Evolutionary conservation across 64 coral and sea anemone genomes (phyloP).

Genomic region (Pachyseris speciosa): DNA sequence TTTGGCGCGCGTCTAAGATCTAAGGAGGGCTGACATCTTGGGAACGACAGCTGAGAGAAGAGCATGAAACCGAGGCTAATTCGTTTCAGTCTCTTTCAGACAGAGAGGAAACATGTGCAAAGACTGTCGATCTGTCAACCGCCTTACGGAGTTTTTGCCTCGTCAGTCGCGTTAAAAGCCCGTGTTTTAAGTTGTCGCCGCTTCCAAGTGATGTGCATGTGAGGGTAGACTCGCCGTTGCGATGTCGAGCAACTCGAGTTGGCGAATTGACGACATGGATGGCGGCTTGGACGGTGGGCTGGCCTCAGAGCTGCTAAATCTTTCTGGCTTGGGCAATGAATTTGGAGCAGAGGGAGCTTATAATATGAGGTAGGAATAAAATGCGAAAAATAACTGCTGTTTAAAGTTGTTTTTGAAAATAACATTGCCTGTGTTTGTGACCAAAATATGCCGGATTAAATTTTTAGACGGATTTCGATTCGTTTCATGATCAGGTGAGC

Average conservation of each 20-base stretch:
- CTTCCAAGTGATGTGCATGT: background rate
- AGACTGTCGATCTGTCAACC: slow-evolving; percentile 11
- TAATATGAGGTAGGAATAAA: slow-evolving; percentile 84
- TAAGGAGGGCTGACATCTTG: too few species aligned
- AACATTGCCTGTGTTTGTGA: too few species aligned
- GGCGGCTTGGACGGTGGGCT: slow-evolving; percentile 79
- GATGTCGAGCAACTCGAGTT: slow-evolving; percentile 81
- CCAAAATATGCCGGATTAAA: too few species aligned
- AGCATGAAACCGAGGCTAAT: background rate
- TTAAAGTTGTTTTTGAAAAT: too few species aligned
- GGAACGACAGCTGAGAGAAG: too few species aligned
- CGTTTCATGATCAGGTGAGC: too few species aligned
- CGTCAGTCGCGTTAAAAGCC: background rate
- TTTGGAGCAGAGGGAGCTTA: slow-evolving; percentile 79
- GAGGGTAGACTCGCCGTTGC: background rate
- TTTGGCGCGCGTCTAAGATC: too few species aligned
- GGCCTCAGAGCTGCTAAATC: slow-evolving; percentile 82
- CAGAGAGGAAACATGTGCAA: background rate
- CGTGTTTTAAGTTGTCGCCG: background rate
- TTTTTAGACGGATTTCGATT: too few species aligned
- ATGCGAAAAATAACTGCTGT: background rate
- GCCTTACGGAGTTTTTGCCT: background rate
- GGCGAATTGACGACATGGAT: slow-evolving; percentile 85
- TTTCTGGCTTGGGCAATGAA: slow-evolving; percentile 94
- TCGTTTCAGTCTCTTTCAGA: background rate